A percentile compares a stretch with the other conserved stretches of the same genome.
Conservation (phyloP, 2,113 vertebrate species). For the Callithrix jacchus region DNA sequence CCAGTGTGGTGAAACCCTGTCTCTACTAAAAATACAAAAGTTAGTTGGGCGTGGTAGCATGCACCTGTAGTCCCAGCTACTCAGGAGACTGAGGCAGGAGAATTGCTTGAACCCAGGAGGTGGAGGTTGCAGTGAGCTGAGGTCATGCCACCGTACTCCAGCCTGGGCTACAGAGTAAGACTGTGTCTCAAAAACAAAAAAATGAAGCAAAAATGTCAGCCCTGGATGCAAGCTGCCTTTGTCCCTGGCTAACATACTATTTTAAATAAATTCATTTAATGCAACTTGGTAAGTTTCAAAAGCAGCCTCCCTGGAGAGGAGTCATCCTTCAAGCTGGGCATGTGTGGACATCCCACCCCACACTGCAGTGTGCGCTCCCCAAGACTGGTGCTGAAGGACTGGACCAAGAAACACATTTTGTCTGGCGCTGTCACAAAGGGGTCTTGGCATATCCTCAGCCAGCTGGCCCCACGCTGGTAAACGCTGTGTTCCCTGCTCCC, state of each 20-base stretch:
- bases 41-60: too few relatives aligned
- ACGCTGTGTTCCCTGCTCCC: conserved; percentile 7
- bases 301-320: neutral
- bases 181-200: too few relatives aligned
- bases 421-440: conserved; percentile 19
- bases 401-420: neutral
- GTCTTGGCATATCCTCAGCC: neutral
- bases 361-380: neutral
- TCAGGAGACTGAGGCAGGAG: too few relatives aligned
- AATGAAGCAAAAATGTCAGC: neutral
- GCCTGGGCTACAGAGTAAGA: too few relatives aligned
- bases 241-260: neutral
- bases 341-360: neutral
- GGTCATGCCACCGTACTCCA: too few relatives aligned
- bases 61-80: too few relatives aligned
- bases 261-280: neutral
- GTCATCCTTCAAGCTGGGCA: neutral
- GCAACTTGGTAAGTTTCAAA: neutral
- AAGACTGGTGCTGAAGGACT: neutral
- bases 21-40: too few relatives aligned
- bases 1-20: too few relatives aligned
- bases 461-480: conserved; percentile 39
- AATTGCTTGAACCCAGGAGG: too few relatives aligned
- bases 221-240: neutral
- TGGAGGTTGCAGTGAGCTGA: too few relatives aligned